Evolutionary conservation across 2,113 vertebrate species (phyloP).

Genomic region (Misgurnus anguillicaudatus): DNA sequence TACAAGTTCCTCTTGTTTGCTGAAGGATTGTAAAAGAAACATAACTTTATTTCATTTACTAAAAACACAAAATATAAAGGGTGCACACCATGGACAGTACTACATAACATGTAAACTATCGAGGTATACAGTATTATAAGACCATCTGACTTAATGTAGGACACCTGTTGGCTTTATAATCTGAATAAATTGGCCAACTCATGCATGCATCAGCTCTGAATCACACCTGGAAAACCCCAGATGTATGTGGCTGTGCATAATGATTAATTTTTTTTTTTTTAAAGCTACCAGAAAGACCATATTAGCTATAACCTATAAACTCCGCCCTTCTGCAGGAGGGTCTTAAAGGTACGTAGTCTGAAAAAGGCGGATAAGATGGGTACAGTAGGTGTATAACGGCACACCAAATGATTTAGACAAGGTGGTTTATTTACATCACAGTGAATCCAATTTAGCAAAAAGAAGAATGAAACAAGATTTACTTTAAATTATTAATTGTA

Average conservation of each 20-base stretch:
- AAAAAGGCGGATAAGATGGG: constrained; percentile 8
- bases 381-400: neutral
- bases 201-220: neutral
- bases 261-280: neutral
- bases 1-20: constrained; percentile 88
- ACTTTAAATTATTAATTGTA: neutral
- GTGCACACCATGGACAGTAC: neutral
- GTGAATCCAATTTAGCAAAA: too few relatives aligned
- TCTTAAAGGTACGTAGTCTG: neutral
- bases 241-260: neutral
- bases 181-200: neutral
- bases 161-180: too few relatives aligned
- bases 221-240: neutral
- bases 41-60: too few relatives aligned
- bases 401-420: neutral
- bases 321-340: neutral
- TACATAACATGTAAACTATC: too few relatives aligned
- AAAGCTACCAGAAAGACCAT: neutral
- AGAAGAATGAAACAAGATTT: neutral
- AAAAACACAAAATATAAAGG: neutral
- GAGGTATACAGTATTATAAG: too few relatives aligned
- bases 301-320: neutral
- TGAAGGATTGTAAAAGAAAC: constrained; percentile 60
- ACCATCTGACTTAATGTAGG: too few relatives aligned
- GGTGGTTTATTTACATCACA: neutral